A percentile compares a stretch with the other conserved stretches of the same genome.
These are phyloP conservation scores for Stratiomys singularior DNA, from an alignment of 2,888 invertebrate genomes.

Conservation along the genomic window DNA sequence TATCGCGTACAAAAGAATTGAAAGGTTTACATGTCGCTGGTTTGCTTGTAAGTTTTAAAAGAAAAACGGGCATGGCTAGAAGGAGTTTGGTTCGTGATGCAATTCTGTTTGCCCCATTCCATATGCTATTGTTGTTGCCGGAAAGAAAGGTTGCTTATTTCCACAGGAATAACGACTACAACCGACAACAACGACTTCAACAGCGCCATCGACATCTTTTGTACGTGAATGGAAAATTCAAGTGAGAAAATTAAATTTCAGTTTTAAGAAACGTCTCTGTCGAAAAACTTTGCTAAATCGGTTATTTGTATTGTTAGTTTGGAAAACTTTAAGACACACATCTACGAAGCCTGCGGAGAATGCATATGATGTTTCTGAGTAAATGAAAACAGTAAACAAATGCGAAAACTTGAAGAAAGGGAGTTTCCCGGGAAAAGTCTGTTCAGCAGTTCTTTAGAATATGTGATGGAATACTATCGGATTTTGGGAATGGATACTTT, in stretches of 20 bases:
- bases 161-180: background rate
- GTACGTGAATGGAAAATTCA: constrained; percentile 48
- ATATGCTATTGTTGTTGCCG: constrained; percentile 10
- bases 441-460: no score
- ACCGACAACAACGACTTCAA: constrained; percentile 20
- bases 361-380: no score
- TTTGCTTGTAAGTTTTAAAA: constrained; percentile 10
- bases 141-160: constrained; percentile 16
- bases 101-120: background rate
- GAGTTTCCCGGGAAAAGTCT: no score
- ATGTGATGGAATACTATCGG: no score
- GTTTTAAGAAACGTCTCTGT: constrained; percentile 23
- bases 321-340: background rate
- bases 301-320: background rate
- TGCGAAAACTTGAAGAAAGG: no score
- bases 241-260: constrained; percentile 49
- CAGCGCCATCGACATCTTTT: no score
- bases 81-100: constrained; percentile 14
- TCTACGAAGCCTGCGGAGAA: no score
- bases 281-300: background rate
- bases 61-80: background rate
- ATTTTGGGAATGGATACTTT: no score
- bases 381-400: no score
- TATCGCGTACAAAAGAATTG: background rate
- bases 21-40: background rate